A percentile compares a stretch with the other conserved stretches of the same genome.
phyloP scores from a whole-genome alignment of 2,888 invertebrate genomes.

The Scaptomyza polygonia region DNA sequence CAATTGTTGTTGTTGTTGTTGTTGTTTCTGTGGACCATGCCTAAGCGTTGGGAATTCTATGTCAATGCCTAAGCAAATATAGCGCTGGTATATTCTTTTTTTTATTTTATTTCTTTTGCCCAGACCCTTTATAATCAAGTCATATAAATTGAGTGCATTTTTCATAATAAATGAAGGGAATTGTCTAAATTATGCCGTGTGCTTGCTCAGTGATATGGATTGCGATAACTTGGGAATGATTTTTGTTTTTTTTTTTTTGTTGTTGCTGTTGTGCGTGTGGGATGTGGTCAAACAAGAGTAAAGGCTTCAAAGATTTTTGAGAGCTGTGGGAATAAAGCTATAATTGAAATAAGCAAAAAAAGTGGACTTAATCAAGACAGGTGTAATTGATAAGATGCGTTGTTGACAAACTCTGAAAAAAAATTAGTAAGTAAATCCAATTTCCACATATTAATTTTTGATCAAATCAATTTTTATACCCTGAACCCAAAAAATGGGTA shows the following conservation, averaged over 20 bases:
- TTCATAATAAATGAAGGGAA: conserved; percentile 77
- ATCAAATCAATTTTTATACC: no score
- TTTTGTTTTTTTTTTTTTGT: conserved; percentile 12
- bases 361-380: neutral
- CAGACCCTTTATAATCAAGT: conserved; percentile 75
- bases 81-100: conserved; percentile 24
- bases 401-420: no score
- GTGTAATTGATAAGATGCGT: neutral
- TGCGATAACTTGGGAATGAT: neutral
- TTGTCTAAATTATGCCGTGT: conserved; percentile 74
- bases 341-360: neutral
- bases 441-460: no score
- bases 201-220: conserved; percentile 30
- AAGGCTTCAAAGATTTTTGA: neutral
- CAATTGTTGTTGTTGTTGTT: conserved; percentile 46
- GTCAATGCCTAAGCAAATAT: conserved; percentile 73
- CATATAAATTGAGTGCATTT: conserved; percentile 79
- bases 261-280: conserved; percentile 41
- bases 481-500: no score
- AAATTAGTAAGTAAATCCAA: no score
- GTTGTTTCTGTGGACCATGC: conserved; percentile 39
- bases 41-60: conserved; percentile 43
- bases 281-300: conserved; percentile 6
- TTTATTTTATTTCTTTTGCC: neutral
- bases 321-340: neutral